Evolutionary conservation across 1,140 invertebrate species (phyloP), one percentile per base, ranked within the genome.

Genomic region (Drosophila arawakana): DNA sequence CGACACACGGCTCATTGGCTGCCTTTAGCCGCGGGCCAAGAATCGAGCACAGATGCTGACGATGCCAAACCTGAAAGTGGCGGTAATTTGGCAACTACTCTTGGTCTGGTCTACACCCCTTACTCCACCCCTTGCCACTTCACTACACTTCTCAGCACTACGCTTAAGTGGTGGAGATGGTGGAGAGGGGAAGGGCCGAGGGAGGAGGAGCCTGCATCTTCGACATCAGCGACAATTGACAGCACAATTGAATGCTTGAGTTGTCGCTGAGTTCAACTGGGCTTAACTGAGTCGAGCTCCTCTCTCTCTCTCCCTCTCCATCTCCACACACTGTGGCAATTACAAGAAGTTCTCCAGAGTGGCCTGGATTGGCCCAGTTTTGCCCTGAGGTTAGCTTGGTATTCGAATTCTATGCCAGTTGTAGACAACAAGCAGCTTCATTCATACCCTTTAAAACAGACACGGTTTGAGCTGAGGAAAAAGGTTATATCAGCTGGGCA

Each of bases 1-100:
- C 66, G 59, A 68, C 54, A 83, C 73, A 84, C 83, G 83, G 83
- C 83, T 88, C 83, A 88, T 88, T 88, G 83, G 80, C 60, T 73
- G 84, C 70, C 73, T 75, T 80, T 89, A 72, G 84, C 83, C 83
- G 84, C 83, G 63, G 83, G 83, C 84, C 77, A 88, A 88, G 83
- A 89, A 88, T 71, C 84, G 46, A 68, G 83, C 83, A 88, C 83
- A 88, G 83, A 88, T 88, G 83, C 84, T 88, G 76, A 75, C 83
- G 65, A 61, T 78, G 61, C 70, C 81, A 76, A 76, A 88, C 73
- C 73, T 30, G 46, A 75, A 86, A 79, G 74, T 77, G 69, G 76
- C 66, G 72, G 76, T 75, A 81, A 85, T 81, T 85, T 74, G 82
- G 57, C 82, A 85, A 84, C 79, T 78, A 72, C 73, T 76, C 54